A percentile compares a stretch with the other conserved stretches of the same genome.
Evolutionary conservation across 1,140 invertebrate species (phyloP).

Genomic region (Drosophila sulfurigaster): DNA sequence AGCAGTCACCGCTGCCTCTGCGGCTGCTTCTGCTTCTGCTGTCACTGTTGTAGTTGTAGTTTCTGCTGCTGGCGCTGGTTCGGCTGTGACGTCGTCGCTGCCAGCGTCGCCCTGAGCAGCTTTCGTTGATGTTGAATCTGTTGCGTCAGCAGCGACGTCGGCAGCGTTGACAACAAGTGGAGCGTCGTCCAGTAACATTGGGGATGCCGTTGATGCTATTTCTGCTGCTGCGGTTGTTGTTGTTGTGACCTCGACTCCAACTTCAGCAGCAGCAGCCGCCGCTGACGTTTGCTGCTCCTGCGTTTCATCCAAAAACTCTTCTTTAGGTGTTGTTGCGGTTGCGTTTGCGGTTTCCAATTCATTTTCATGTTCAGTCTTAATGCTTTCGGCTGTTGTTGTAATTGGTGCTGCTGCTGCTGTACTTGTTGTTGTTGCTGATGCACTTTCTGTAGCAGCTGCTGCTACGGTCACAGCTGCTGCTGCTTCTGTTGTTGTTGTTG

Average conservation of each 20-base stretch:
- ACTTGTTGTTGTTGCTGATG: conserved; percentile 15
- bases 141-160: conserved; percentile 66
- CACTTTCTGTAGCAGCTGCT: conserved; percentile 19
- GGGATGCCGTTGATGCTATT: conserved; percentile 18
- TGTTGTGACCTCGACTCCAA: conserved; percentile 24
- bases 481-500: conserved; percentile 23
- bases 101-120: conserved; percentile 4
- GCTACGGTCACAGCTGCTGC: conserved; percentile 13
- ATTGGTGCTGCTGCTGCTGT: conserved; percentile 17
- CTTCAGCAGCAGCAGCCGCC: conserved; percentile 2
- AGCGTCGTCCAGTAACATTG: conserved; percentile 30
- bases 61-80: conserved; percentile 27
- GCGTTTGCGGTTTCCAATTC: conserved; percentile 27
- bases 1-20: conserved; percentile 50
- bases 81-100: conserved; percentile 28
- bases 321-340: conserved; percentile 31
- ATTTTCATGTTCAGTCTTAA: conserved; percentile 65
- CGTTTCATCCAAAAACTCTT: conserved; percentile 30
- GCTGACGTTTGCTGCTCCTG: conserved; percentile 17
- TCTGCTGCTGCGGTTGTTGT: conserved; percentile 12
- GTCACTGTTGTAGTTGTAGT: conserved; percentile 11
- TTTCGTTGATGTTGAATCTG: conserved; percentile 59
- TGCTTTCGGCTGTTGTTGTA: conserved; percentile 38
- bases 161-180: conserved; percentile 70
- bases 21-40: conserved; percentile 28